phyloP scores from a whole-genome alignment of 1,140 invertebrate genomes.

The Caenorhabditis inopinata region DNA sequence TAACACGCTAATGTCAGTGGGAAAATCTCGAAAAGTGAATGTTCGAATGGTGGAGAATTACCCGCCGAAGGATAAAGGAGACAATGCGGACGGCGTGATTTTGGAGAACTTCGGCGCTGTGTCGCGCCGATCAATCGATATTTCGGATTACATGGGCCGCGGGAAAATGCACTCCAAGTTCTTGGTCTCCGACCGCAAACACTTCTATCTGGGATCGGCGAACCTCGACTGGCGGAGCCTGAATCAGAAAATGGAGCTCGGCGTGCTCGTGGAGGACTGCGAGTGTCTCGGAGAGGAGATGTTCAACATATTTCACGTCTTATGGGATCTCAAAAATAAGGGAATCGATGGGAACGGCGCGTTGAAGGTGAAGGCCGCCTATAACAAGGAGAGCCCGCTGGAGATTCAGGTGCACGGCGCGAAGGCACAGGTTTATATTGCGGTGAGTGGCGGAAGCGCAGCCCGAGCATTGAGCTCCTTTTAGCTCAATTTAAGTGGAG shows the following conservation, averaged over 20 bases:
- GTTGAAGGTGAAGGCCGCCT: conserved; percentile 75
- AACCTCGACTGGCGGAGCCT: conserved; percentile 85
- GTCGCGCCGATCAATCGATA: conserved; percentile 81
- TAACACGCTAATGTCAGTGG: conserved; percentile 49
- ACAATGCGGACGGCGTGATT: conserved; percentile 61
- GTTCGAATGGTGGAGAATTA: conserved; percentile 64
- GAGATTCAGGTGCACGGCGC: conserved; percentile 72
- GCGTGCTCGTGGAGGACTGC: conserved; percentile 80
- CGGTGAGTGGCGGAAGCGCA: conserved; percentile 73
- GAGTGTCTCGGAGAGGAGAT: conserved; percentile 80
- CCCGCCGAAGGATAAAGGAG: conserved; percentile 63
- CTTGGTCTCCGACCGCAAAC: conserved; percentile 76
- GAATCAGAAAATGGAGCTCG: conserved; percentile 93
- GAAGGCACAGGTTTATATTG: conserved; percentile 75
- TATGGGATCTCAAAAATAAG: conserved; percentile 74
- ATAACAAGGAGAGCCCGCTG: conserved; percentile 77
- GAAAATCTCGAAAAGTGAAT: conserved; percentile 48
- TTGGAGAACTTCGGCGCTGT: conserved; percentile 66
- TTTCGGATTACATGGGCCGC: conserved; percentile 77
- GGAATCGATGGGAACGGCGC: conserved; percentile 75
- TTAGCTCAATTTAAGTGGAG: no score
- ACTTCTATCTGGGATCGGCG: conserved; percentile 72
- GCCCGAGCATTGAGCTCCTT: no score
- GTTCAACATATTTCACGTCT: conserved; percentile 85
- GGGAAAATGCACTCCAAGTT: conserved; percentile 95